These are phyloP conservation scores for Hymenochirus boettgeri DNA, from an alignment of 2,113 vertebrate genomes.

Conservation along the genomic window DNA sequence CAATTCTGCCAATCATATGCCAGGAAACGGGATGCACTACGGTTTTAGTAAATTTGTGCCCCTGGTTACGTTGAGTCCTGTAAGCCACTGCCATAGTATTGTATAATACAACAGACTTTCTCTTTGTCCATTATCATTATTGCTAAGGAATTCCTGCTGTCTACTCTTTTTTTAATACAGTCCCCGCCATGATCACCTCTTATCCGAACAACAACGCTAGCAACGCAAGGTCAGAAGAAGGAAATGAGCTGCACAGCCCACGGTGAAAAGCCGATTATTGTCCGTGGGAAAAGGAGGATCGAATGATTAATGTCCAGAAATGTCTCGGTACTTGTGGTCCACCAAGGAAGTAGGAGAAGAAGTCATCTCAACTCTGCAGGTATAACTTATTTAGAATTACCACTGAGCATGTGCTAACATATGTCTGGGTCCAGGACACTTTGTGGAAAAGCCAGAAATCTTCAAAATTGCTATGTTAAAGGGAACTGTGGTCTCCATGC, in stretches of 20 bases:
- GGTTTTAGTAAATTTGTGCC: too few relatives aligned
- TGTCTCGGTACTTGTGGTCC: slow-evolving; percentile 90
- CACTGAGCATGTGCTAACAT: too few relatives aligned
- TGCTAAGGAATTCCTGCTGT: too few relatives aligned
- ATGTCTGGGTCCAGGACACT: too few relatives aligned
- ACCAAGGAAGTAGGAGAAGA: slow-evolving; percentile 92
- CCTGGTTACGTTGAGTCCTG: too few relatives aligned
- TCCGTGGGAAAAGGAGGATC: slow-evolving; percentile 97
- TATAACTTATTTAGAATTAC: slow-evolving; percentile 49
- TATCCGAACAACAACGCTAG: slow-evolving; percentile 96
- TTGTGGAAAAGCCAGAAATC: not conserved
- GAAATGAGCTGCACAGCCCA: slow-evolving; percentile 93
- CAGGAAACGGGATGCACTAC: too few relatives aligned
- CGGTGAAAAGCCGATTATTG: slow-evolving; percentile 95
- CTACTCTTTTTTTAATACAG: slow-evolving; percentile 50
- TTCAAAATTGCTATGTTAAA: too few relatives aligned
- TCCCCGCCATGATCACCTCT: slow-evolving; percentile 98
- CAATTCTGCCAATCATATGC: too few relatives aligned
- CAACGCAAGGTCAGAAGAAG: slow-evolving; percentile 94
- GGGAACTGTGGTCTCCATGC: too few relatives aligned
- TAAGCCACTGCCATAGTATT: too few relatives aligned
- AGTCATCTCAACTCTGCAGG: slow-evolving; percentile 92
- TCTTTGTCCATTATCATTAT: too few relatives aligned
- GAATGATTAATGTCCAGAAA: slow-evolving; percentile 93
- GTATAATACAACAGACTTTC: too few relatives aligned